phyloP scores from a whole-genome alignment of 2,888 invertebrate species.

The Parnassius glacialis region DNA sequence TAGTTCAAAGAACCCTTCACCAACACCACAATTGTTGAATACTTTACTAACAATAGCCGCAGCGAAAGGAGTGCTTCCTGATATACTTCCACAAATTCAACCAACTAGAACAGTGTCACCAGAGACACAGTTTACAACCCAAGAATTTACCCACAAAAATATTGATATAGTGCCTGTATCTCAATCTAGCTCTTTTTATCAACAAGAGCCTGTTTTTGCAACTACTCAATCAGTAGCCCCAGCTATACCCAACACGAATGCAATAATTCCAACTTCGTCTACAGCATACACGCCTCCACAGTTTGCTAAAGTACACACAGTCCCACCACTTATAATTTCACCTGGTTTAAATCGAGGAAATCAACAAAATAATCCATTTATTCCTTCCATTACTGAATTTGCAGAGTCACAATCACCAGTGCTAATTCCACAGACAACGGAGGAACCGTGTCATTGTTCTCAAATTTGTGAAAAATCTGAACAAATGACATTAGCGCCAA shows the following conservation, averaged over 20 bases:
- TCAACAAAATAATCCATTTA: conserved; percentile 27
- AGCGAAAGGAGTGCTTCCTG: conserved; percentile 37
- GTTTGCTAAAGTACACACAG: not conserved
- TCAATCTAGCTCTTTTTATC: conserved; percentile 9
- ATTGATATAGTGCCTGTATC: conserved; percentile 21
- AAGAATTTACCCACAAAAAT: conserved; percentile 9
- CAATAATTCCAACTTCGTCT: conserved; percentile 5
- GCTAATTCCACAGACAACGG: conserved; percentile 28
- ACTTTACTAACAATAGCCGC: conserved; percentile 35
- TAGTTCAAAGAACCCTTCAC: conserved; percentile 21
- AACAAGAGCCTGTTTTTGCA: conserved; percentile 10
- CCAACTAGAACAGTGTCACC: conserved; percentile 25
- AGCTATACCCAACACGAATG: conserved; percentile 2
- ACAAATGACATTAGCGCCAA: conserved; percentile 22
- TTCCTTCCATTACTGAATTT: conserved; percentile 25
- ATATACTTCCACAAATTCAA: conserved; percentile 29
- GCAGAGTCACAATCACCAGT: conserved; percentile 27
- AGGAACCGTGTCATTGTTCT: conserved; percentile 10
- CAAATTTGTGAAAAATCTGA: conserved; percentile 25
- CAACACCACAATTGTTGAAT: conserved; percentile 35
- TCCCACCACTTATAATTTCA: conserved; percentile 25
- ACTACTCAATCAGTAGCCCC: conserved; percentile 12
- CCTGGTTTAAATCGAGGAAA: conserved; percentile 27
- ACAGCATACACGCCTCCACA: not conserved
- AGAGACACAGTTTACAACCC: conserved; percentile 12